Evolutionary conservation across 1,140 invertebrate species (phyloP).

Genomic region (Protaetia brevitarsis): DNA sequence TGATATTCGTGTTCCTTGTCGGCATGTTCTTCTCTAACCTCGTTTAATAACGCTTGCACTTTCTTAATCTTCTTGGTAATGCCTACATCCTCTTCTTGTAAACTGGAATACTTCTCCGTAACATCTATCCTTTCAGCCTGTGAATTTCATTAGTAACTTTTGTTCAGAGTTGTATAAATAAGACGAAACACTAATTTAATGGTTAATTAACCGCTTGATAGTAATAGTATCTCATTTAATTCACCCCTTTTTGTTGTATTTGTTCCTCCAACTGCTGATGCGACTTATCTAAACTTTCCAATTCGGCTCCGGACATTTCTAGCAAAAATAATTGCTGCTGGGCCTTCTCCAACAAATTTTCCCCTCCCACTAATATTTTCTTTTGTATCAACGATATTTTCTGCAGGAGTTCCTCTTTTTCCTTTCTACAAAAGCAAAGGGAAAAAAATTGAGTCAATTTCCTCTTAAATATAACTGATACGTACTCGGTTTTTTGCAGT

Average conservation of each 20-base stretch:
- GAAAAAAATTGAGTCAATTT: slow-evolving; percentile 5
- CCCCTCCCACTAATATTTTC: slow-evolving; percentile 94
- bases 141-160: too few relatives aligned
- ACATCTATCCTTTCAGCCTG: slow-evolving; percentile 87
- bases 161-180: too few relatives aligned
- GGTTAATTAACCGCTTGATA: too few relatives aligned
- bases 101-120: slow-evolving; percentile 87
- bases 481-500: slow-evolving; percentile 41
- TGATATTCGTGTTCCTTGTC: slow-evolving; percentile 91
- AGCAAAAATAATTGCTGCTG: slow-evolving; percentile 85
- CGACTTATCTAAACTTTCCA: slow-evolving; percentile 76
- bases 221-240: too few relatives aligned
- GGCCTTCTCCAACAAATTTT: slow-evolving; percentile 96
- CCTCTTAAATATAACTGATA: slow-evolving; percentile 5
- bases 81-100: slow-evolving; percentile 89
- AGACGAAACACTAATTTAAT: too few relatives aligned
- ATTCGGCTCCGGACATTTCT: slow-evolving; percentile 83
- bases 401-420: slow-evolving; percentile 72
- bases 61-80: slow-evolving; percentile 91
- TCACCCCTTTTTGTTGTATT: slow-evolving; percentile 79
- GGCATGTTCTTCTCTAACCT: slow-evolving; percentile 76
- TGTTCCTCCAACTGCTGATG: slow-evolving; percentile 79
- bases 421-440: slow-evolving; percentile 54
- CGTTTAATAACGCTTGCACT: slow-evolving; percentile 73
- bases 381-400: slow-evolving; percentile 90